Evolutionary conservation across 2,113 vertebrate species (phyloP), one percentile per base, ranked within the genome.

Genomic region (Glaucomys volans): DNA sequence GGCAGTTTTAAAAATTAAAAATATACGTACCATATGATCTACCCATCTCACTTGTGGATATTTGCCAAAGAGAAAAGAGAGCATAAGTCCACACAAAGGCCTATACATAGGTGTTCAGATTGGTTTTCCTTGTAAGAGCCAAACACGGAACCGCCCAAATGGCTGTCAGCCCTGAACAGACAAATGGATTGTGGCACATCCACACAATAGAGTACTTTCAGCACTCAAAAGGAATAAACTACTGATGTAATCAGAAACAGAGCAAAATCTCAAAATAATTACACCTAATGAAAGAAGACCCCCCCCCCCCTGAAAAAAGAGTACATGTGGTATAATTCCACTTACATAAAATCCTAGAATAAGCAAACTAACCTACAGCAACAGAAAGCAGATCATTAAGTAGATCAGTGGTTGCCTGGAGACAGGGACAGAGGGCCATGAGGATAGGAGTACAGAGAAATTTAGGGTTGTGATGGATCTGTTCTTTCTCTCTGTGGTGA

Each of bases 21-120:
- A 92, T 52, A 66, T 0, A 83, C 22, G 72, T 52, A 82, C 50
- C n/a, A 64, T 28, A 82, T 26, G 13, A 83, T 35, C 28, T 22
- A 72, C 47, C 14, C 72, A 94, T 52, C 74, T 81, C 40, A 87
- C 8, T 50, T 37, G 52, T 76, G 77, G 13, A n/a, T 42, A 76
- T 67, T 16, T 83, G 92, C n/a, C 64, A 86, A 76, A 95, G 74
- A 91, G 74, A 80, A 94, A 90, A 93, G 52, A 74, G 80, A 83
- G 59, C n/a, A 17, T 5, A 47, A 40, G n/a, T 71, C 69, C 57
- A 71, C 30, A 86, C 54, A 91, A 88, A 75, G 71, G 87, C 17
- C 32, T 79, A 14, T 32, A 64, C 42, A 26, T 74, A 80, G 64
- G 57, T 37, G 35, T 72, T 74, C 54, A 67, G 54, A 44, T 26